These are phyloP conservation scores for Silurus lanzhouensis DNA, from an alignment of 2,797 vertebrate genomes.

Conservation along the genomic window DNA sequence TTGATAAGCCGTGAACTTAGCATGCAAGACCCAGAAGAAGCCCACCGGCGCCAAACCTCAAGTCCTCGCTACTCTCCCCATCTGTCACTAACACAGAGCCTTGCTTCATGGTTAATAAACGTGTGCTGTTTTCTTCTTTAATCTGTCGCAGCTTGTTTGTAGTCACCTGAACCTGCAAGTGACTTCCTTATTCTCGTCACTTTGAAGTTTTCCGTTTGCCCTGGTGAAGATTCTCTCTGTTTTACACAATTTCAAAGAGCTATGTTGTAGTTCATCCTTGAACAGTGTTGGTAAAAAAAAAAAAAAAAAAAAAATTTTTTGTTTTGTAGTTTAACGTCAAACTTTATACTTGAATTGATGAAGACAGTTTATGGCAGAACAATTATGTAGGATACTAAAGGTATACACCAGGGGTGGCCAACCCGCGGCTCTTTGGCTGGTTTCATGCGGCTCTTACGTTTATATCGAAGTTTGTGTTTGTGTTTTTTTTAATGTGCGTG, in stretches of 20 bases:
- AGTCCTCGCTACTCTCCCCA: slow-evolving; percentile 9
- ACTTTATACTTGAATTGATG: not conserved
- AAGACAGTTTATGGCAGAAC: not conserved
- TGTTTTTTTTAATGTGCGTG: too few species aligned
- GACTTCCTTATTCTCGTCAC: not conserved
- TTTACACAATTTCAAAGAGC: not conserved
- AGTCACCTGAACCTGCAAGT: slow-evolving; percentile 29
- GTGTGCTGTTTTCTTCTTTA: slow-evolving; percentile 16
- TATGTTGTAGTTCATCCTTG: not conserved
- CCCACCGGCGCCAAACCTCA: slow-evolving; percentile 12
- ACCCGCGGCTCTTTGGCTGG: too few species aligned
- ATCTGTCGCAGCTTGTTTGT: slow-evolving; percentile 39
- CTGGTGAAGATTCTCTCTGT: not conserved
- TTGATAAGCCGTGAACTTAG: slow-evolving; percentile 59
- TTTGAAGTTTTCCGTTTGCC: slow-evolving; percentile 11
- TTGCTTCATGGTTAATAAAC: not conserved
- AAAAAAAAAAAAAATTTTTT: not conserved
- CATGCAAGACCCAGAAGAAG: slow-evolving; percentile 49
- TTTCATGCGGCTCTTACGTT: too few species aligned
- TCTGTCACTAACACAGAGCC: slow-evolving; percentile 19
- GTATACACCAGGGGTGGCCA: too few species aligned
- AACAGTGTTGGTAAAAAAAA: not conserved
- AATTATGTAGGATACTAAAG: not conserved
- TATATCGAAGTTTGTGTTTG: too few species aligned
- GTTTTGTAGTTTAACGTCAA: not conserved